A percentile compares a stretch with the other conserved stretches of the same genome.
Evolutionary conservation across 92 coral and sea anemone genomes (phyloP).

Genomic region (Galaxea fascicularis): DNA sequence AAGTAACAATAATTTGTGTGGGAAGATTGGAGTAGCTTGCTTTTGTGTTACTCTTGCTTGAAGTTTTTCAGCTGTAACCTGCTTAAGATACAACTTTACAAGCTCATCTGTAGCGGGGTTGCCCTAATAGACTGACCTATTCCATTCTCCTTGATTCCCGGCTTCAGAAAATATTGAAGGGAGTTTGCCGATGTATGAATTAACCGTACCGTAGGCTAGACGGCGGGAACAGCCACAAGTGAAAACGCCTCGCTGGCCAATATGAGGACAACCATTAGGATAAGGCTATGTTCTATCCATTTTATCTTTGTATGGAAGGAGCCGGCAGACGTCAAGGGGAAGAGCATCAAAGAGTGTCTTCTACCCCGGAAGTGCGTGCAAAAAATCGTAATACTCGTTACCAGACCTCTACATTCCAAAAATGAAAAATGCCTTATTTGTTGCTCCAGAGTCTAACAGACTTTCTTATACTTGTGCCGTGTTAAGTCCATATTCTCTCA

Average conservation of each 20-base stretch:
- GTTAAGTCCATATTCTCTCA: no score
- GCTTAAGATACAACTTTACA: constrained; percentile 43
- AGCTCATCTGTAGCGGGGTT: constrained; percentile 56
- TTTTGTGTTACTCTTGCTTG: constrained; percentile 53
- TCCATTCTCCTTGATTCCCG: constrained; percentile 12
- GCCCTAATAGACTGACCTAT: constrained; percentile 36
- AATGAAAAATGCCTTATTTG: no score
- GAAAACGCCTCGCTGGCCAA: constrained; percentile 7
- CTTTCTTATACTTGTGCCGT: no score
- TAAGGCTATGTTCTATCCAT: constrained; percentile 13
- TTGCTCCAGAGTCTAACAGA: no score
- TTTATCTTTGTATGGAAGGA: background rate
- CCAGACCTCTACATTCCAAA: no score
- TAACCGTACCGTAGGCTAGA: constrained; percentile 15
- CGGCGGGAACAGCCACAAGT: constrained; percentile 27
- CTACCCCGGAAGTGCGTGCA: constrained; percentile 1
- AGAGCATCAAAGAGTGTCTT: background rate
- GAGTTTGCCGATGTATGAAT: constrained; percentile 39
- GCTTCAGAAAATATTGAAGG: constrained; percentile 12
- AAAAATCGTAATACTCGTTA: constrained; percentile 20
- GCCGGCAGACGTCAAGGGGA: constrained; percentile 27
- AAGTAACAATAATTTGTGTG: constrained; percentile 49
- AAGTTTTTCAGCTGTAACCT: constrained; percentile 56
- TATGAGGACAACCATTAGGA: constrained; percentile 11
- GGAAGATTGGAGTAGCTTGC: constrained; percentile 55